These are phyloP conservation scores for Tarsius wallacei DNA, from an alignment of 2,797 vertebrate genomes.

Conservation along the genomic window DNA sequence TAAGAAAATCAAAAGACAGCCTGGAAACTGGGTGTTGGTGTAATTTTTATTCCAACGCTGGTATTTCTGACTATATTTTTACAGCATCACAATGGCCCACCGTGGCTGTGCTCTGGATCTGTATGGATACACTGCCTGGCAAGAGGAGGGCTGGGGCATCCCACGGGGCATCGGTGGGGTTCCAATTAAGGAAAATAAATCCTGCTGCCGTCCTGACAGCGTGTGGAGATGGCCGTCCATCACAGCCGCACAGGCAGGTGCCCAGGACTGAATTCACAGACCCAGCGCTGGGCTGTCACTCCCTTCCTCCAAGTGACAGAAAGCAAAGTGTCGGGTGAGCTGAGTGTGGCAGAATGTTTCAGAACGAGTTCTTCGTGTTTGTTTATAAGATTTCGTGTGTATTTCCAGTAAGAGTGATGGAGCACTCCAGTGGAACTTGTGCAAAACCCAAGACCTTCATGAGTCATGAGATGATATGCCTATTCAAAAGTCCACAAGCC, in stretches of 20 bases:
- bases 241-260: slow-evolving; percentile 4
- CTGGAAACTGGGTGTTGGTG: slow-evolving; percentile 22
- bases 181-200: slow-evolving; percentile 69
- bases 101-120: background rate
- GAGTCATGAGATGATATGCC: slow-evolving; percentile 49
- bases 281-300: background rate
- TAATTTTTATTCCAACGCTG: slow-evolving; percentile 43
- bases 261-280: background rate
- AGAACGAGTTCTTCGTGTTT: slow-evolving; percentile 25
- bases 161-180: slow-evolving; percentile 23
- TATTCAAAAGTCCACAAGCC: background rate
- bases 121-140: slow-evolving; percentile 25
- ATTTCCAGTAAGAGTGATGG: slow-evolving; percentile 56
- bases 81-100: background rate
- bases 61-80: slow-evolving; percentile 51
- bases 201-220: slow-evolving; percentile 4
- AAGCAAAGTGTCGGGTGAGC: slow-evolving; percentile 38
- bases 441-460: slow-evolving; percentile 53
- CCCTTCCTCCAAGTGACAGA: background rate
- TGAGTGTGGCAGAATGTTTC: background rate
- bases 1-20: slow-evolving; percentile 30
- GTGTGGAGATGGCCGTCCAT: background rate
- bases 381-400: slow-evolving; percentile 70
- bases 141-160: background rate
- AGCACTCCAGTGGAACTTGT: background rate